Base-by-base conservation (phyloP, 2,888 invertebrate species). In the Spilarctia lutea region DNA sequence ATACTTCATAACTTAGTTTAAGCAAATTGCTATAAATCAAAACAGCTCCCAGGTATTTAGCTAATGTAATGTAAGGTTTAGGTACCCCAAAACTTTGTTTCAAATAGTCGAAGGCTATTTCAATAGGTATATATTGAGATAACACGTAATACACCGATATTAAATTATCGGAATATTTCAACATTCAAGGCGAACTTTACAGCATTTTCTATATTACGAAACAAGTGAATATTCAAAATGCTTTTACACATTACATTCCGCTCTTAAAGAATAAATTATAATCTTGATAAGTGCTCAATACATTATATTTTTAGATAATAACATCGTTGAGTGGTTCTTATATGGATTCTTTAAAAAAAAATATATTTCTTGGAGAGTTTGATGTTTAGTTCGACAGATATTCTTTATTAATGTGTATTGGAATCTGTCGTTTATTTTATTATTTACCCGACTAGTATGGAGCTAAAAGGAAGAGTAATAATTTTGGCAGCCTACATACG, bases 71-170 rank as follows among this genome's bases (percentile, higher is more conserved):
- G 35, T 20, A 35, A 66, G 72, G 45, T 48, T 66, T 52, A 65
- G 66, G 27, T 52, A 72, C 27, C 48, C 65, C 66, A 11, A 72
- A 72, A 70, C 60, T 60, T 27, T 20, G 39, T 16, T n/a, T 20
- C 52, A 35, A 66, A 72, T 52, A 71, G n/a, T 35, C 35, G 27
- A 65, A 66, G 52, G 60, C 65, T 66, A n/a, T 30, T 30, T 24
- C 56, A 60, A 69, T 60, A n/a, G n/a, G n/a, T n/a, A 56, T 56
- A 30, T 33, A 39, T 30, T 11, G 20, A 33, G 33, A 10, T 35
- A 60, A 27, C 2, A 13, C 27, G 27, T 60, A 13, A 56, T 27
- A 56, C 60, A 27, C 27, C 27, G n/a, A 56, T 56, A 56, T 56
- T 56, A 56, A 56, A 56, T 56, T 56, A 56, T 56, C n/a, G n/a